phyloP scores from a whole-genome alignment of 2,888 invertebrate genomes.

The Conistra vaccinii region DNA sequence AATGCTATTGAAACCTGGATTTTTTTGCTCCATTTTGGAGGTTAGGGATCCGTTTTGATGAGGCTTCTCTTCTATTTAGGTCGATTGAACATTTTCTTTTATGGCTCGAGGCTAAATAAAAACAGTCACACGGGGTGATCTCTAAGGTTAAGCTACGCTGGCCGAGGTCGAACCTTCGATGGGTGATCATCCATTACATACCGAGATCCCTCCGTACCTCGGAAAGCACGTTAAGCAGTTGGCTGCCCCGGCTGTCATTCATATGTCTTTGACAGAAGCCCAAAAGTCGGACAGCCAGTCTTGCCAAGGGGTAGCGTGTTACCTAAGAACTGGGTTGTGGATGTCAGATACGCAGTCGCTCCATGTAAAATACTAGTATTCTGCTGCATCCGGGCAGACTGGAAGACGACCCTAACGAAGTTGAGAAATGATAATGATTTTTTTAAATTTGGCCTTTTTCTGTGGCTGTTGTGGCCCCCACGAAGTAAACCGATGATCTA shows the following conservation, averaged over 20 bases:
- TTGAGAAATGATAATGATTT: no score
- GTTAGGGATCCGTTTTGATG: constrained; percentile 39
- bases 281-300: neutral
- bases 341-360: neutral
- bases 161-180: neutral
- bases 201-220: neutral
- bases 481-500: no score
- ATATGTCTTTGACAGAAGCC: neutral
- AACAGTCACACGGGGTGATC: neutral
- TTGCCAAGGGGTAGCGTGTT: neutral
- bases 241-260: neutral
- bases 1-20: constrained; percentile 56
- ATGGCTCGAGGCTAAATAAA: fast-evolving
- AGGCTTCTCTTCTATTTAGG: constrained; percentile 23
- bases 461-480: neutral
- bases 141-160: neutral
- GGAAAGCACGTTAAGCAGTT: neutral
- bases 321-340: neutral
- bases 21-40: constrained; percentile 53
- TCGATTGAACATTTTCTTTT: constrained; percentile 12
- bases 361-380: neutral
- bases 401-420: neutral
- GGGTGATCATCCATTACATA: neutral
- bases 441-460: no score
- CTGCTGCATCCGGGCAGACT: neutral